phyloP scores from a whole-genome alignment of 2,888 invertebrate genomes.

The Leptura quadrifasciata region DNA sequence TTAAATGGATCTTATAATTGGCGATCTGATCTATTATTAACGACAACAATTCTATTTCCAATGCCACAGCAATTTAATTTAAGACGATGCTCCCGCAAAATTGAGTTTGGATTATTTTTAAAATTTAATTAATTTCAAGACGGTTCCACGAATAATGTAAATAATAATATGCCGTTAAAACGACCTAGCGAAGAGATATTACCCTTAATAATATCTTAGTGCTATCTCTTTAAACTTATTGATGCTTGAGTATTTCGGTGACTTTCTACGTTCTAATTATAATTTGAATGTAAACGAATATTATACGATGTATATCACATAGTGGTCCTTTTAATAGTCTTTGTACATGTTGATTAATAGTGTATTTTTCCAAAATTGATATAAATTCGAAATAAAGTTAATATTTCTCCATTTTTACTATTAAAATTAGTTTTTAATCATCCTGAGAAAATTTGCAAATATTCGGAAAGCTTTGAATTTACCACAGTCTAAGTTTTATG shows the following conservation, averaged over 20 bases:
- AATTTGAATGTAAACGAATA: too few relatives aligned
- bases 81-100: conserved; percentile 25
- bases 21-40: conserved; percentile 36
- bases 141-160: background rate
- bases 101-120: conserved; percentile 29
- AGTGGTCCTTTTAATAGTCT: too few relatives aligned
- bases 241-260: background rate
- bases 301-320: too few relatives aligned
- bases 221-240: background rate
- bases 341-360: too few relatives aligned
- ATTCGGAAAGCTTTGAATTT: too few relatives aligned
- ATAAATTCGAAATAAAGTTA: too few relatives aligned
- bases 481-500: too few relatives aligned
- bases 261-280: too few relatives aligned
- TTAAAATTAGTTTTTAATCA: too few relatives aligned
- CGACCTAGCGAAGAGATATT: background rate
- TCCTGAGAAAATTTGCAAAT: too few relatives aligned
- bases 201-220: background rate
- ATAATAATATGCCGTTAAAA: conserved; percentile 11
- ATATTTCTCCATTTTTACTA: too few relatives aligned
- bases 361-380: too few relatives aligned
- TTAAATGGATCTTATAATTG: conserved; percentile 42
- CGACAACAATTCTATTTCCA: conserved; percentile 28
- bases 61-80: conserved; percentile 29
- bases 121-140: conserved; percentile 28